phyloP scores from a whole-genome alignment of 2,797 vertebrate species.

The Catostomus latipinnis region DNA sequence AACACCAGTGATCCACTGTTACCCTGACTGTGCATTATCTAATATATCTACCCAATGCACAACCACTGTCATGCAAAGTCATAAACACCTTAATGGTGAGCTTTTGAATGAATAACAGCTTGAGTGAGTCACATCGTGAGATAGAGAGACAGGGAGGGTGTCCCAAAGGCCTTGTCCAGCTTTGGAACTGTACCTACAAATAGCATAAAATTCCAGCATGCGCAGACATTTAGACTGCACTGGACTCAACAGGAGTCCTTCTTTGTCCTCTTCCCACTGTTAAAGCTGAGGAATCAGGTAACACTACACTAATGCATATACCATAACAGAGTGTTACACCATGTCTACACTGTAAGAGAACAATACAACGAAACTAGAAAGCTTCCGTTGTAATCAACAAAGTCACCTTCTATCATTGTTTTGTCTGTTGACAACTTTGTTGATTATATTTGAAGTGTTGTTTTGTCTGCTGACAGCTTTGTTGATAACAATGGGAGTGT shows the following conservation, averaged over 20 bases:
- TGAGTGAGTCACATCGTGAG: constrained; percentile 26
- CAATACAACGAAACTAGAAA: not conserved
- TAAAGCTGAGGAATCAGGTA: constrained; percentile 20
- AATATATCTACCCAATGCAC: not conserved
- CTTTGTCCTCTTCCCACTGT: constrained; percentile 32
- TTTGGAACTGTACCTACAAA: constrained; percentile 57
- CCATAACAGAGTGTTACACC: not conserved
- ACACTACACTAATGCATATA: constrained; percentile 22
- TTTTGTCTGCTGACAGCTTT: not conserved
- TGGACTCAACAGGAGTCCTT: constrained; percentile 53
- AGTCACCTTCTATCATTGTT: not conserved
- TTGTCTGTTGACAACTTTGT: not conserved
- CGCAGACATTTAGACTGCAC: constrained; percentile 59
- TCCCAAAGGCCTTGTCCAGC: constrained; percentile 48
- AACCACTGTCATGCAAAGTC: not conserved
- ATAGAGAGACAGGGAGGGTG: constrained; percentile 19
- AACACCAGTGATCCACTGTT: not conserved
- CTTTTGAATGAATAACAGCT: not conserved
- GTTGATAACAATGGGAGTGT: too few relatives aligned
- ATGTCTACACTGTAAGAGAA: not conserved
- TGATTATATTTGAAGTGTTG: not conserved
- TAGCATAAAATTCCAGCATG: constrained; percentile 57
- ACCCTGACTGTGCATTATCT: not conserved
- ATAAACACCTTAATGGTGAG: constrained; percentile 8
- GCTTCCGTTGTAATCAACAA: not conserved